phyloP scores from a whole-genome alignment of 2,113 vertebrate genomes.

The Protobothrops mucrosquamatus region DNA sequence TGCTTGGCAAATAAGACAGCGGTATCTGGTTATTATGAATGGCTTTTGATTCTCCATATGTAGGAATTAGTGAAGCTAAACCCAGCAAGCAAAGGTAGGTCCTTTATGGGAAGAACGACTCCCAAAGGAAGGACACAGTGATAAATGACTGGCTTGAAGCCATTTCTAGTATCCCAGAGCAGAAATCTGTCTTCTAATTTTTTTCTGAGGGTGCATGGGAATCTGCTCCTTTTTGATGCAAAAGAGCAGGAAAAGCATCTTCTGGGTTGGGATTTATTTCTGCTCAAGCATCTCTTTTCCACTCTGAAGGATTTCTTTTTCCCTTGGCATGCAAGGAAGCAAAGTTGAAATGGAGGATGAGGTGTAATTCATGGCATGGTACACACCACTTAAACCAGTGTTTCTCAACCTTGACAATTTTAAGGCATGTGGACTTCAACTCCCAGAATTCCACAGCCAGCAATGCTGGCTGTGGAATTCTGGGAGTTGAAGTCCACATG shows the following conservation, averaged over 20 bases:
- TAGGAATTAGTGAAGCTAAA: background rate
- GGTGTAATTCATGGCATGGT: background rate
- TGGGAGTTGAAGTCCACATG: too few species aligned
- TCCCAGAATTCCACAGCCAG: too few species aligned
- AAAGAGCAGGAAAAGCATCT: background rate
- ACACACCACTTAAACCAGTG: too few species aligned
- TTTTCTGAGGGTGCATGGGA: background rate
- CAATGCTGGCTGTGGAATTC: too few species aligned
- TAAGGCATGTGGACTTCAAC: too few species aligned
- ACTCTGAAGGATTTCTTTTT: background rate
- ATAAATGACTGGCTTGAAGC: background rate
- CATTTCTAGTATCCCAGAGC: background rate
- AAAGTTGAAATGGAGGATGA: background rate
- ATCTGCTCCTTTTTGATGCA: background rate
- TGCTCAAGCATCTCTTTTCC: background rate
- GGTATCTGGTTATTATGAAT: background rate
- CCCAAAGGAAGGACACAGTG: background rate
- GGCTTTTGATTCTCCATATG: constrained; percentile 29
- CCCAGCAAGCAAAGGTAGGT: background rate
- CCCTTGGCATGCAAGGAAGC: background rate
- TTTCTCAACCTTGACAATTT: too few species aligned
- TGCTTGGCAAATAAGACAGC: constrained; percentile 6
- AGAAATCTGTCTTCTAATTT: background rate
- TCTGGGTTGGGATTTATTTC: background rate
- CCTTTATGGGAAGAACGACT: constrained; percentile 1